Percentiles rank a stretch among this genome's conserved stretches.
Evolutionary conservation across 2,888 invertebrate species (phyloP).

Genomic region (Slavum lentiscoides): DNA sequence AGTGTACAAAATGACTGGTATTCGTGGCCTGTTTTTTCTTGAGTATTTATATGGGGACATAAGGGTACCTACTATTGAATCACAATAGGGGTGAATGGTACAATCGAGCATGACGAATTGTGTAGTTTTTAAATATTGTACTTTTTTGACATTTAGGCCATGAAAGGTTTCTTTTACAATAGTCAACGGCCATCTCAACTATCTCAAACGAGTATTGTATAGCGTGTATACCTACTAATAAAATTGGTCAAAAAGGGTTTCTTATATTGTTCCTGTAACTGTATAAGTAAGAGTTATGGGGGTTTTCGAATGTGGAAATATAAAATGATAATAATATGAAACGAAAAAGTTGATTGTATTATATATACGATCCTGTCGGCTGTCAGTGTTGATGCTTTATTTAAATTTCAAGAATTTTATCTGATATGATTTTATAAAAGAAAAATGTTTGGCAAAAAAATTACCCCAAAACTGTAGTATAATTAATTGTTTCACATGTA

Average conservation of each 20-base stretch:
- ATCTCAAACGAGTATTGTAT: not conserved
- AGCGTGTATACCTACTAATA: not conserved
- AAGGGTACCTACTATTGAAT: not conserved
- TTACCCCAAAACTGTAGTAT: too few species aligned
- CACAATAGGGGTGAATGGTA: not conserved
- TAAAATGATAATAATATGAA: not conserved
- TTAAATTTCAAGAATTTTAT: too few species aligned
- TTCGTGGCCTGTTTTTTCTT: not conserved
- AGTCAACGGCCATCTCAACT: not conserved
- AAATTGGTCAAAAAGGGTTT: conserved; percentile 9
- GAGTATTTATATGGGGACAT: not conserved
- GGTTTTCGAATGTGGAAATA: too few species aligned
- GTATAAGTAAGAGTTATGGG: not conserved
- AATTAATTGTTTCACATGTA: too few species aligned
- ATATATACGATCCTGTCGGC: too few species aligned
- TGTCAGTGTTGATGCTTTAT: too few species aligned
- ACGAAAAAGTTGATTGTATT: too few species aligned
- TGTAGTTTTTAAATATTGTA: conserved; percentile 17
- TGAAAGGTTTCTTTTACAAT: conserved; percentile 21
- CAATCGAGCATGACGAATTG: conserved; percentile 17
- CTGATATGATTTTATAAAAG: too few species aligned
- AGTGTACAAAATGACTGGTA: not conserved
- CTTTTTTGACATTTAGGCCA: not conserved
- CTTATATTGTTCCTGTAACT: not conserved
- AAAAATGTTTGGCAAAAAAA: too few species aligned